Conservation (phyloP, 2,888 invertebrate species). For the Tridacna crocea region DNA sequence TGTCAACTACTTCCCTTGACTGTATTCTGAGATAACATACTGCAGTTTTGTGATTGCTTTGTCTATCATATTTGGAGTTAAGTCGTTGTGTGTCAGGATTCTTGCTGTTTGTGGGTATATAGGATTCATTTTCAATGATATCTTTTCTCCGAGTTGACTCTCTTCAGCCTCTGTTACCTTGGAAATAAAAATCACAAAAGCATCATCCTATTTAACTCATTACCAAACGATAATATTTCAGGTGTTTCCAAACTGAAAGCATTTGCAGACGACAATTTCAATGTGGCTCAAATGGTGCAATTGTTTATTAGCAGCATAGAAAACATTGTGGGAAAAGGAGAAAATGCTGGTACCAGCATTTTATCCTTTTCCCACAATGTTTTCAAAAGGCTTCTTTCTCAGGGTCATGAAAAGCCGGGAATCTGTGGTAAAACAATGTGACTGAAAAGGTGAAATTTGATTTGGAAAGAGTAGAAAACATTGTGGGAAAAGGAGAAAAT, state of each 20-base stretch:
- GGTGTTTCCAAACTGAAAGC: too few relatives aligned
- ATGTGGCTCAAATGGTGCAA: too few relatives aligned
- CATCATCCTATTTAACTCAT: not conserved
- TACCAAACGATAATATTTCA: not conserved
- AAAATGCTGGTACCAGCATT: not conserved
- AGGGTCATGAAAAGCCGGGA: too few relatives aligned
- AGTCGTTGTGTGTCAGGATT: constrained; percentile 72
- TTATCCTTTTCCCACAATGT: too few relatives aligned
- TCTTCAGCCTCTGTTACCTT: constrained; percentile 73
- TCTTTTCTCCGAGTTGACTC: constrained; percentile 56
- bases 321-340: not conserved
- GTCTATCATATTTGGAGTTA: constrained; percentile 62
- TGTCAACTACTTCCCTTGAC: not conserved
- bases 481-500: too few relatives aligned
- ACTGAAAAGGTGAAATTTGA: too few relatives aligned
- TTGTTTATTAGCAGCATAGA: too few relatives aligned
- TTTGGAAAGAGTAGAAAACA: too few relatives aligned
- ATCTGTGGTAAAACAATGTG: too few relatives aligned
- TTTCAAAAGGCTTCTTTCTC: too few relatives aligned
- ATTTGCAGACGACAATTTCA: not conserved
- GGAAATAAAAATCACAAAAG: not conserved
- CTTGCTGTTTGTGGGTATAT: constrained; percentile 65
- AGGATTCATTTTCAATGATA: constrained; percentile 58
- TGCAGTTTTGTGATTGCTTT: constrained; percentile 68
- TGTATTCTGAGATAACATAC: constrained; percentile 69